Conservation (phyloP, 2,113 vertebrate genomes). For the Pandion haliaetus region DNA sequence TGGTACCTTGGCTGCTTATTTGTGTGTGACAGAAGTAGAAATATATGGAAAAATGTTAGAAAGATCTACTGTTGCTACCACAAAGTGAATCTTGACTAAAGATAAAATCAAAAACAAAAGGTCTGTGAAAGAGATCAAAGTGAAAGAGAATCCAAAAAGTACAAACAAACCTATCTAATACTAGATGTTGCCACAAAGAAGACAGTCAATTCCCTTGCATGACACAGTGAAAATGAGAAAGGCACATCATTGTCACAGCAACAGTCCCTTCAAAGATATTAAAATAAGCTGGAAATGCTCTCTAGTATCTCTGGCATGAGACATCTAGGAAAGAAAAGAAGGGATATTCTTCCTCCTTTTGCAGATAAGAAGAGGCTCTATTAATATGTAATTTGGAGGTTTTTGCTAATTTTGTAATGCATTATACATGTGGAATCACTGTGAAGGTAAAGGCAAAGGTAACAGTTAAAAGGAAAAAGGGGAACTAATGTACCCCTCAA, state of each 20-base stretch:
- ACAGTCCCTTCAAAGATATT: not conserved
- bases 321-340: not conserved
- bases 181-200: not conserved
- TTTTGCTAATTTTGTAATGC: not conserved
- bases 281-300: not conserved
- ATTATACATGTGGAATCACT: not conserved
- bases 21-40: not conserved
- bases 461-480: not conserved
- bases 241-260: not conserved
- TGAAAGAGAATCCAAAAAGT: not conserved
- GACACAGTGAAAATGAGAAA: not conserved
- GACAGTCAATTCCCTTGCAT: not conserved
- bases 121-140: not conserved
- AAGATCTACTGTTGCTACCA: not conserved
- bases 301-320: not conserved
- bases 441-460: not conserved
- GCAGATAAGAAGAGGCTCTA: not conserved
- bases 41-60: not conserved
- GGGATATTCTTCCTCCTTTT: not conserved
- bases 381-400: not conserved
- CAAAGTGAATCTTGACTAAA: not conserved
- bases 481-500: not conserved
- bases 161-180: not conserved
- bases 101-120: not conserved
- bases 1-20: not conserved